These are phyloP conservation scores for Craterocephalus amniculus DNA, from an alignment of 2,797 vertebrate genomes.

Conservation along the genomic window DNA sequence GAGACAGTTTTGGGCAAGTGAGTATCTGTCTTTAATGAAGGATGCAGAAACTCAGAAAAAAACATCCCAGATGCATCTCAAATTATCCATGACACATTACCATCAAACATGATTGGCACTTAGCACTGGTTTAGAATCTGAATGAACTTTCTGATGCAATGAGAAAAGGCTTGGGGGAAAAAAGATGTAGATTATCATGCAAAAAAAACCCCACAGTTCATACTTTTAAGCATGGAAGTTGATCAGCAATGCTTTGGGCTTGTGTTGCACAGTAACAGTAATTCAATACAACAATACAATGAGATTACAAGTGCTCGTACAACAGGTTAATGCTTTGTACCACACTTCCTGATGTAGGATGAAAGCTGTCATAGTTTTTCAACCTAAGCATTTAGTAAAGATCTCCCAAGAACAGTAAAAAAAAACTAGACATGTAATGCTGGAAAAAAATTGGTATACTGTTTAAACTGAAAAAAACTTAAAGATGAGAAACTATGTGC, in stretches of 20 bases:
- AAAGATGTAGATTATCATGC: background rate
- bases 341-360: no score
- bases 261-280: no score
- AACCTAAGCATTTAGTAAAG: no score
- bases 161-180: background rate
- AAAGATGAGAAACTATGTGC: background rate
- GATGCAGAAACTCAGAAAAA: background rate
- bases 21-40: conserved; percentile 34
- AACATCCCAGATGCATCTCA: background rate
- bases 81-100: background rate
- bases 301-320: no score
- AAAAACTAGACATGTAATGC: no score
- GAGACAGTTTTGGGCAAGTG: conserved; percentile 65
- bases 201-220: background rate
- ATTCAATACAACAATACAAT: no score
- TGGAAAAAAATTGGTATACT: background rate
- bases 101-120: background rate
- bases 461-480: no score
- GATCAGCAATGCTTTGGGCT: background rate
- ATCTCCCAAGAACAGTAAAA: no score
- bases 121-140: background rate
- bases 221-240: background rate
- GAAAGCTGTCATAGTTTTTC: no score
- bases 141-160: background rate
- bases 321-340: no score